Base-by-base conservation (phyloP, 2,797 vertebrate genomes). In the Sebastes iracundus region DNA sequence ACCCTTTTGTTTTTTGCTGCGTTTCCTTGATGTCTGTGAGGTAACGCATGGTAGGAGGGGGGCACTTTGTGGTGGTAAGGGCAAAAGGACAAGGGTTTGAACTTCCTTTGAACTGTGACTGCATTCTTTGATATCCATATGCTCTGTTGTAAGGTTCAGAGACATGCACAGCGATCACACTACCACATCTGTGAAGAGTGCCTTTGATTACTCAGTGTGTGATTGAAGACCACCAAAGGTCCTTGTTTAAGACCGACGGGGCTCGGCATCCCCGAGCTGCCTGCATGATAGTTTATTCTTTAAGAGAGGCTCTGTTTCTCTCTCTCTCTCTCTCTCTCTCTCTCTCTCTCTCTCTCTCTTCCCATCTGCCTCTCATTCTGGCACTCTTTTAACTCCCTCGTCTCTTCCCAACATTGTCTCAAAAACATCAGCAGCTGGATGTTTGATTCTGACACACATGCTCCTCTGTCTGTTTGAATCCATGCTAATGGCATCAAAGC, bases 131-230 rank as follows among this genome's bases (percentile, higher is more conserved):
- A 79, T 53, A 65, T 72, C 46, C 25, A 49, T 69, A 46, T 49
- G 56, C 60, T 80, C 27, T 65, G 53, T 13, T 53, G 66, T 67
- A 22, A 28, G 1, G 74, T 77, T 77, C 69, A 10, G 52, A 70
- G 70, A 60, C 60, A 38, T 32, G 8, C 55, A 13, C 33, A 7
- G 52, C 1, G 5, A 67, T 52, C 38, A 14, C 68, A 27, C 16
- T 60, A 61, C 58, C n/a, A 2, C 23, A 20, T 65, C 60, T 61
- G 68, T 53, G 20, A 59, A 22, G 42, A 66, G 4, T 0, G 14
- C 25, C 80, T 88, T 90, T 90, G 85, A 85, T 72, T 70, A 60
- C 35, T 78, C 61, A 18, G 58, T 10, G 13, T 55, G 30, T 76
- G 85, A 83, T 35, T 85, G 66, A 86, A 73, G 70, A 65, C 63